Base-by-base conservation (phyloP, 2,797 vertebrate genomes). In the Sebastes vulpes region DNA sequence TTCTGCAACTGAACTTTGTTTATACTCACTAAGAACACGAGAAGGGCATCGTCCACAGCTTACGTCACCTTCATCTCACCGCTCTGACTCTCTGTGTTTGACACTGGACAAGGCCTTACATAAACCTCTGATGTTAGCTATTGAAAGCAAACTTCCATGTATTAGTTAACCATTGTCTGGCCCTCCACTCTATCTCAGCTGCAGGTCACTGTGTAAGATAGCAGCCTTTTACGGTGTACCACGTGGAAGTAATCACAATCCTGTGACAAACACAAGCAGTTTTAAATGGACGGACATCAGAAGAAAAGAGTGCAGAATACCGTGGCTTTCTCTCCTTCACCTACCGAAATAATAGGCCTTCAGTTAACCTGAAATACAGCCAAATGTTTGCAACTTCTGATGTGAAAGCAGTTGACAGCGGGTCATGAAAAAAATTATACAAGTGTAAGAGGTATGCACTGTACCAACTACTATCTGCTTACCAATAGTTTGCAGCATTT, bases 131-230 rank as follows among this genome's bases (percentile, higher is more conserved):
- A 63, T 79, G 72, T 79, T 71, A 29, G 32, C 58, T 35, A 59
- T 3, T 54, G n/a, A 79, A 26, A 75, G 46, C 52, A 35, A 14
- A 70, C 38, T 76, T 82, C 73, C 68, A 70, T 46, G 71, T 64
- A 61, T 54, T 79, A 63, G 83, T 85, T 85, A 87, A 89, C 58
- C 72, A 89, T 77, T 85, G 67, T 32, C 61, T 10, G 48, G 61
- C 42, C 64, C 57, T 76, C 50, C 20, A n/a, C 32, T 54, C 28
- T 12, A 61, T 28, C 32, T 74, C 10, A 25, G 61, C 67, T 48
- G 20, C 29, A 75, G 53, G 64, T 72, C 65, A 87, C 61, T 42
- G 61, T 42, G 61, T 42, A 75, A 35, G 42, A 29, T 28, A 52
- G 28, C n/a, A n/a, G 64, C 3, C 11, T 18, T 77, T 59, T 48